phyloP scores from a whole-genome alignment of 2,113 vertebrate species.

The Xiphophorus maculatus region DNA sequence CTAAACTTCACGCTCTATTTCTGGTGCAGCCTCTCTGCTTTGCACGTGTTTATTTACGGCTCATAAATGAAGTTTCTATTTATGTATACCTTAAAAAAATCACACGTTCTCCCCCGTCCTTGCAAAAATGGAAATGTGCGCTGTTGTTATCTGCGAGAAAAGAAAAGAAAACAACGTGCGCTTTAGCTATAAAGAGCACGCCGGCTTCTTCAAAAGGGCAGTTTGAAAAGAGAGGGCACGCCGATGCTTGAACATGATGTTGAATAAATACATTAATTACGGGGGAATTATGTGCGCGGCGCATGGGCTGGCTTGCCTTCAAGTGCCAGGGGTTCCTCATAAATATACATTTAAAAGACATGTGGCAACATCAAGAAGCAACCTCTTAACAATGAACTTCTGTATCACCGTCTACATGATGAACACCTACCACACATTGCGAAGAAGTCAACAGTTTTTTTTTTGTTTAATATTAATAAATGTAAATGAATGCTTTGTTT shows the following conservation, averaged over 20 bases:
- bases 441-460: slow-evolving; percentile 54
- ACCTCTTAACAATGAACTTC: slow-evolving; percentile 78
- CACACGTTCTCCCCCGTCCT: slow-evolving; percentile 56
- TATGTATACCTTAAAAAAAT: slow-evolving; percentile 58
- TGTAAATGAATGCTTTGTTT: slow-evolving; percentile 81
- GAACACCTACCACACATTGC: slow-evolving; percentile 59
- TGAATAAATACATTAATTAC: slow-evolving; percentile 83
- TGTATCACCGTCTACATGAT: slow-evolving; percentile 67
- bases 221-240: slow-evolving; percentile 69
- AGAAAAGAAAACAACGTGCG: slow-evolving; percentile 57
- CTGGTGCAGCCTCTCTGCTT: slow-evolving; percentile 41
- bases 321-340: slow-evolving; percentile 75
- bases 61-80: slow-evolving; percentile 57
- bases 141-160: slow-evolving; percentile 50
- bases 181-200: slow-evolving; percentile 65
- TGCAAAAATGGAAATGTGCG: slow-evolving; percentile 57
- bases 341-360: slow-evolving; percentile 80
- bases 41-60: slow-evolving; percentile 69
- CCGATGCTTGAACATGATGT: slow-evolving; percentile 68
- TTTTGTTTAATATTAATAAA: slow-evolving; percentile 75
- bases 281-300: slow-evolving; percentile 66
- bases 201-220: slow-evolving; percentile 72
- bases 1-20: slow-evolving; percentile 71
- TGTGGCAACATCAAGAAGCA: slow-evolving; percentile 77
- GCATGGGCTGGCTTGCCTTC: slow-evolving; percentile 68